Evolutionary conservation across 2,797 vertebrate species (phyloP), one percentile per base, ranked within the genome.

Genomic region (Coracias cyanogaster): DNA sequence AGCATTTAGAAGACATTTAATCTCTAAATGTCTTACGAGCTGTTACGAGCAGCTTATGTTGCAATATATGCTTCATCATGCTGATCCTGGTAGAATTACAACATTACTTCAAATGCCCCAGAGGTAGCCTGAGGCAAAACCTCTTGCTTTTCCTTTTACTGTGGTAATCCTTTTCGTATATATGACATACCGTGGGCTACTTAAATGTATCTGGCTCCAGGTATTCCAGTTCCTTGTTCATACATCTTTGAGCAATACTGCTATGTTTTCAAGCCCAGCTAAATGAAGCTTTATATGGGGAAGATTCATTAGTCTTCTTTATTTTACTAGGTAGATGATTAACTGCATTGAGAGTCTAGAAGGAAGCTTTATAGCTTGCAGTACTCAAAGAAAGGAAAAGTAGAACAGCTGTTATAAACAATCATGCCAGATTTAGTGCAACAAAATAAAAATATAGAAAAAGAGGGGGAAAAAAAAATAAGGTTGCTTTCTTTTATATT

Each of bases 241-340:
- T 48, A 81, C 5, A 26, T 67, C 62, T 66, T 82, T 84, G 67
- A 89, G 65, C 37, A 82, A 82, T 52, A 73, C 24, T 57, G 31
- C 16, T 67, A 7, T 29, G 65, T 35, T 89, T 60, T 89, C 52
- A 89, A 73, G 31, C 51, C 28, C 52, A 94, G 54, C 29, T 81
- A 92, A 82, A 88, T 43, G 67, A 82, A 83, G 52, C 33, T 91
- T 94, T 93, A 84, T 86, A 78, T 8, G 4, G 48, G 10, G 82
- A 96, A 93, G 89, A 94, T 88, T 93, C 90, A 87, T 95, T 83
- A 93, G 52, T 54, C 82, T 60, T 80, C 82, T 77, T 91, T 92
- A 79, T 94, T 97, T 97, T 96, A 93, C 89, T 93, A 93, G 72
- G 71, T 86, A 95, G 58, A 87, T 94, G 95, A 96, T 25, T 95